phyloP scores from a whole-genome alignment of 2,797 vertebrate species.

The Pseudomugil gertrudae region DNA sequence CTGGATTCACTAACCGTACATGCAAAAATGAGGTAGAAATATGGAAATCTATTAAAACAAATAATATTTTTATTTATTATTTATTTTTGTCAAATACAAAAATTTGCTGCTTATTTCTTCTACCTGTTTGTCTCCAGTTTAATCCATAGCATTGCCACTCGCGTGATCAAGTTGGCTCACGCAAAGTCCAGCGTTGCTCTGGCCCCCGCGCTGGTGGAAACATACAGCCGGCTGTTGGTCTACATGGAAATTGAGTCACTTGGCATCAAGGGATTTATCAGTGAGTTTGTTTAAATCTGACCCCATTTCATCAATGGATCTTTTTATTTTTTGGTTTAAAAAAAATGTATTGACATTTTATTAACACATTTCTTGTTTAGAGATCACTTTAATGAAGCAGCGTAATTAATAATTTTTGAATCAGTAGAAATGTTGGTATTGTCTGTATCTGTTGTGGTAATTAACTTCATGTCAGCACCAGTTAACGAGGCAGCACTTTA shows the following conservation, averaged over 20 bases:
- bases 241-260: slow-evolving; percentile 99
- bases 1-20: slow-evolving; percentile 97
- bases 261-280: slow-evolving; percentile 99
- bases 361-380: background rate
- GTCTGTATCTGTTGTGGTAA: background rate
- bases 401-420: too few relatives aligned
- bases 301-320: accelerated
- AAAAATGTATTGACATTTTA: too few relatives aligned
- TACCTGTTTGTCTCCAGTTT: slow-evolving; percentile 77
- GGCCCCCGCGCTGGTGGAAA: slow-evolving; percentile 97
- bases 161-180: slow-evolving; percentile 97
- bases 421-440: background rate
- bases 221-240: slow-evolving; percentile 95
- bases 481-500: background rate
- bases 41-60: background rate
- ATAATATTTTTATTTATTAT: background rate
- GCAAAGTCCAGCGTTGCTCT: slow-evolving; percentile 94
- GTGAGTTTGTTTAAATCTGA: slow-evolving; percentile 79
- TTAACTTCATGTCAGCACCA: background rate
- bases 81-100: background rate
- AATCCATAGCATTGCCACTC: slow-evolving; percentile 98
- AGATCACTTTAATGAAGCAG: background rate
- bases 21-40: slow-evolving; percentile 95
- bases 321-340: background rate
- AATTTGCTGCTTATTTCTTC: background rate